Conservation (phyloP, 2,113 vertebrate species). For the Gallinago media region DNA sequence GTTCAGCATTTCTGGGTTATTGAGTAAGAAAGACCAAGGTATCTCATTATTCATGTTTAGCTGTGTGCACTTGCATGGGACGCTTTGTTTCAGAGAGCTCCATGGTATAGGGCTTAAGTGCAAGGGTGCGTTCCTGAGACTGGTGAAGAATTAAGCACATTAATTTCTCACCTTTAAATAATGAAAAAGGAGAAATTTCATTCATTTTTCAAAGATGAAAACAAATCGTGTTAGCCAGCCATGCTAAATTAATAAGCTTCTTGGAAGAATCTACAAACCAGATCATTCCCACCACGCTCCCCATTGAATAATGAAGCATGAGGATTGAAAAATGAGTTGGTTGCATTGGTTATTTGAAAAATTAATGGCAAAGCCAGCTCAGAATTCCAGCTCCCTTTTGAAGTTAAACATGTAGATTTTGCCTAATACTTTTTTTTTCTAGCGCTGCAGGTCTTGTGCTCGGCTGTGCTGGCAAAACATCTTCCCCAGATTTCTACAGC, state of each 20-base stretch:
- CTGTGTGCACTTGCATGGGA: background rate
- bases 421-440: background rate
- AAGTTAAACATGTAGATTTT: slow-evolving; percentile 29
- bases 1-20: background rate
- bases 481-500: background rate
- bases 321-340: slow-evolving; percentile 64
- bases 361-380: background rate
- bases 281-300: slow-evolving; percentile 24
- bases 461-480: background rate
- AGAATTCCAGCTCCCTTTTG: slow-evolving; percentile 21
- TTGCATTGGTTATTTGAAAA: slow-evolving; percentile 45
- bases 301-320: slow-evolving; percentile 63
- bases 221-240: slow-evolving; percentile 69
- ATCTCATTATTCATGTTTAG: slow-evolving; percentile 1
- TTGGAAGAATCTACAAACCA: slow-evolving; percentile 59
- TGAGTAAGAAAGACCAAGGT: background rate
- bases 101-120: background rate
- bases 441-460: background rate
- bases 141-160: background rate
- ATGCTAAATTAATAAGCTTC: slow-evolving; percentile 66
- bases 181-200: slow-evolving; percentile 40
- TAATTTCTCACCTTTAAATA: slow-evolving; percentile 46
- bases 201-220: slow-evolving; percentile 71
- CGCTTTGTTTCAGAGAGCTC: background rate
- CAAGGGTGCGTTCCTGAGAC: background rate